Conservation (phyloP, 2,113 vertebrate species). For the Serinus canaria region DNA sequence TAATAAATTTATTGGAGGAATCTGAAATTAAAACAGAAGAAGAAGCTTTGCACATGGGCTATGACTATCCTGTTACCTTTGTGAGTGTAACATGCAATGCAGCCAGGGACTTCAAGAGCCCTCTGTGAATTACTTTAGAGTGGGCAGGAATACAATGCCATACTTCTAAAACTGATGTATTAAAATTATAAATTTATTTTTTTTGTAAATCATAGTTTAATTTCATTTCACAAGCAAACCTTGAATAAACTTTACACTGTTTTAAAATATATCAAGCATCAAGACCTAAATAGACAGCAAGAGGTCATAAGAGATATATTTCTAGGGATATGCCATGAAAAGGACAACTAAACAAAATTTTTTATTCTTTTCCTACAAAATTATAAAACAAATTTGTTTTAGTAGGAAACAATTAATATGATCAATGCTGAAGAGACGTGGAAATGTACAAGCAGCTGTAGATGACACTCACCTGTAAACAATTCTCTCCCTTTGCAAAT, state of each 20-base stretch:
- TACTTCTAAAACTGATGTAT: neutral
- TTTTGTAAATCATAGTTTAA: neutral
- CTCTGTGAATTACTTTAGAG: neutral
- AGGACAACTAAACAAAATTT: neutral
- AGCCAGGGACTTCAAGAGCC: neutral
- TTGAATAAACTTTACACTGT: neutral
- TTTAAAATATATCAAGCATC: neutral
- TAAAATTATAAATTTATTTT: neutral
- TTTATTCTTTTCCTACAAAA: neutral
- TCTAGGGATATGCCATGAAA: neutral
- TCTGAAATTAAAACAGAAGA: neutral
- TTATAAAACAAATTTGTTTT: neutral
- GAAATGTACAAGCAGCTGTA: neutral
- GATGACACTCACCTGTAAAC: slow-evolving; percentile 82
- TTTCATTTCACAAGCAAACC: neutral
- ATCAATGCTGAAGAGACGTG: neutral
- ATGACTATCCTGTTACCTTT: neutral
- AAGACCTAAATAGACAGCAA: neutral
- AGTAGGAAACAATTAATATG: neutral
- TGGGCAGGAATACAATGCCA: neutral
- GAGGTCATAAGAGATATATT: neutral
- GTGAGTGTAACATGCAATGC: accelerated
- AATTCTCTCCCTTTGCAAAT: slow-evolving; percentile 89
- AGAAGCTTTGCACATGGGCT: neutral
- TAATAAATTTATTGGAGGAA: neutral